Base-by-base conservation (phyloP, 2,888 invertebrate species). In the Baronia brevicornis region DNA sequence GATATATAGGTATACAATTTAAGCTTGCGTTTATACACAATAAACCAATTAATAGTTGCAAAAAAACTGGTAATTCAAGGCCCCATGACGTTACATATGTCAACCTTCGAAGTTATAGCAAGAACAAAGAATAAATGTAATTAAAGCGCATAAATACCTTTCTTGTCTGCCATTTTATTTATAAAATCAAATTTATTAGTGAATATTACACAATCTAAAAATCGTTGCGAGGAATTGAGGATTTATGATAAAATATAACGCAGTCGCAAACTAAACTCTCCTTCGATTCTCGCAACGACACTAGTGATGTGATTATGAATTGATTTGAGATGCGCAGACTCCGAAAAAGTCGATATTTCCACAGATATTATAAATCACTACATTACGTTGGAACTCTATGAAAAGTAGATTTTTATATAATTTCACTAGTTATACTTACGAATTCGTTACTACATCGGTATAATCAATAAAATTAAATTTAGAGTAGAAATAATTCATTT, bases 91-190 rank as follows among this genome's bases (percentile, higher is more conserved):
- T 80, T 84, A 79, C 78, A 68, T 67, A 74, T 77, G 79, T 78
- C 80, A 77, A 71, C 61, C 62, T 50, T 51, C 42, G 46, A 47
- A 43, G 39, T 46, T 53, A 42, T 41, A 60, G 48, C 56, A 62
- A 66, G 57, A 74, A 80, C 77, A 79, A 82, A 82, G 77, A 67
- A 67, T 68, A 53, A 41, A 54, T 41, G 44, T 50, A 63, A 56
- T 63, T 46, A 45, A 60, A 64, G 45, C 47, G 54, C 54, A 72
- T 80, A 80, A 71, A 79, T 85, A 86, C 85, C 85, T 86, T 86
- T 86, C 59, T 85, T 86, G 66, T 86, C 85, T 53, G 85, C 84
- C 85, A 85, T 86, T 72, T 44, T 60, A 63, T 45, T 56, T 60
- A 64, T 48, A 64, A 62, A 48, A 60, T 60, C 48, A 57, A 60